Percentiles rank a stretch among this genome's conserved stretches.
These are phyloP conservation scores for Carposina sasakii DNA, from an alignment of 1,140 invertebrate genomes.

Conservation along the genomic window DNA sequence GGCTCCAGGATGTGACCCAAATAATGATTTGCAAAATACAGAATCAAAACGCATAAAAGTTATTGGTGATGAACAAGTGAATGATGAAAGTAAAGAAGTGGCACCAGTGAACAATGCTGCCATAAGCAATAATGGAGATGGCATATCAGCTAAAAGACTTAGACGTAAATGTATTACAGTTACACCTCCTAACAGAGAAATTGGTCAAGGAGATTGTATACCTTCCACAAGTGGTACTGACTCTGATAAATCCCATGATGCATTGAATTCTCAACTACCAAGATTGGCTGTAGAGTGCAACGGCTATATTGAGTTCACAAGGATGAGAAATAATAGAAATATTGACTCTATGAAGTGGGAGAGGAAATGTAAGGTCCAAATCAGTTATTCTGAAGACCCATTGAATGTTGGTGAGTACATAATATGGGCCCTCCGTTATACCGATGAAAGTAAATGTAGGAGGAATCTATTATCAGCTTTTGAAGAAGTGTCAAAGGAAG, in stretches of 20 bases:
- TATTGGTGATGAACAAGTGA: slow-evolving; percentile 9
- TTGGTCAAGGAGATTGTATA: slow-evolving; percentile 63
- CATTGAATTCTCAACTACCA: slow-evolving; percentile 49
- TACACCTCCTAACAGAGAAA: slow-evolving; percentile 52
- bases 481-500: slow-evolving; percentile 53
- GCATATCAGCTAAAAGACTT: slow-evolving; percentile 19
- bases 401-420: slow-evolving; percentile 71
- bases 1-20: slow-evolving; percentile 48
- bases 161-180: slow-evolving; percentile 41
- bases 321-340: slow-evolving; percentile 64
- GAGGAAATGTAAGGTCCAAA: slow-evolving; percentile 73
- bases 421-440: slow-evolving; percentile 73
- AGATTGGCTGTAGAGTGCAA: slow-evolving; percentile 61
- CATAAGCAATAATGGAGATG: slow-evolving; percentile 50
- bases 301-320: slow-evolving; percentile 71
- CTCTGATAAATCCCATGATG: slow-evolving; percentile 48
- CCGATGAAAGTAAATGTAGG: slow-evolving; percentile 73
- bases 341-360: slow-evolving; percentile 71
- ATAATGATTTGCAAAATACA: slow-evolving; percentile 28
- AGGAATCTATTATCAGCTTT: slow-evolving; percentile 72
- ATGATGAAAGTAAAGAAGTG: slow-evolving; percentile 22
- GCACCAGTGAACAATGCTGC: slow-evolving; percentile 24
- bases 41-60: slow-evolving; percentile 12
- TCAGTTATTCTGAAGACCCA: slow-evolving; percentile 70
- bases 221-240: slow-evolving; percentile 61